Evolutionary conservation across 2,113 vertebrate species (phyloP).

Genomic region (Cyprinodon brontotheroides): DNA sequence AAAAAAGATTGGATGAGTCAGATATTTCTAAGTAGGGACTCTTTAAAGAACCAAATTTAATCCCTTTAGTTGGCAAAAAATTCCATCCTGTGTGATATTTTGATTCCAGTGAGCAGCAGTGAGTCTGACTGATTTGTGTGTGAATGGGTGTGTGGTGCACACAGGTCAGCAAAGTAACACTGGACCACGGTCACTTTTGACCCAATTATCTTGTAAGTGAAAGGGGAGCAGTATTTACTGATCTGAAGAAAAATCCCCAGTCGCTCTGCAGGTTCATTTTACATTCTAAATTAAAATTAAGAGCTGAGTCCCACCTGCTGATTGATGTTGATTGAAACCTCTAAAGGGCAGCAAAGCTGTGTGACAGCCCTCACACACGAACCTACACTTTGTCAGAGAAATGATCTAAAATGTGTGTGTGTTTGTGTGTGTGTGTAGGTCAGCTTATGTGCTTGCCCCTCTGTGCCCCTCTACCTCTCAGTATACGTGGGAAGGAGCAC

Average conservation of each 20-base stretch:
- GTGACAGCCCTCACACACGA: neutral
- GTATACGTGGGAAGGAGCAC: conserved; percentile 40
- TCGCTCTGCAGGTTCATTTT: conserved; percentile 29
- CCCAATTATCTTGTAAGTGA: conserved; percentile 42
- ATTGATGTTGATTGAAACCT: conserved; percentile 76
- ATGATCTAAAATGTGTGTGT: conserved; percentile 3
- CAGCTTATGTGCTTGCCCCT: conserved; percentile 1
- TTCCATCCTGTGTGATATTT: conserved; percentile 46
- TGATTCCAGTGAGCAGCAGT: conserved; percentile 54
- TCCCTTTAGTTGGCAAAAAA: conserved; percentile 65
- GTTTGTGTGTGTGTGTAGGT: conserved; percentile 19
- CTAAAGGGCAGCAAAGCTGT: conserved; percentile 67
- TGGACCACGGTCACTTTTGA: conserved; percentile 37
- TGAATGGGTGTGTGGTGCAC: neutral
- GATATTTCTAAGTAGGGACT: conserved; percentile 56
- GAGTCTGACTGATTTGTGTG: conserved; percentile 33
- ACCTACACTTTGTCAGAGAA: neutral
- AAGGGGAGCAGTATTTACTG: conserved; percentile 35
- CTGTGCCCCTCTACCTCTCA: conserved; percentile 19
- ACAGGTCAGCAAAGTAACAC: conserved; percentile 26
- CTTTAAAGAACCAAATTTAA: conserved; percentile 58
- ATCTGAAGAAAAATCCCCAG: conserved; percentile 22
- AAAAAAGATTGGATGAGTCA: conserved; percentile 64
- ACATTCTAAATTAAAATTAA: conserved; percentile 52
- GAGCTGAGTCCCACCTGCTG: conserved; percentile 43